Conservation (phyloP, 1,140 invertebrate species). For the Charaxes varanes region DNA sequence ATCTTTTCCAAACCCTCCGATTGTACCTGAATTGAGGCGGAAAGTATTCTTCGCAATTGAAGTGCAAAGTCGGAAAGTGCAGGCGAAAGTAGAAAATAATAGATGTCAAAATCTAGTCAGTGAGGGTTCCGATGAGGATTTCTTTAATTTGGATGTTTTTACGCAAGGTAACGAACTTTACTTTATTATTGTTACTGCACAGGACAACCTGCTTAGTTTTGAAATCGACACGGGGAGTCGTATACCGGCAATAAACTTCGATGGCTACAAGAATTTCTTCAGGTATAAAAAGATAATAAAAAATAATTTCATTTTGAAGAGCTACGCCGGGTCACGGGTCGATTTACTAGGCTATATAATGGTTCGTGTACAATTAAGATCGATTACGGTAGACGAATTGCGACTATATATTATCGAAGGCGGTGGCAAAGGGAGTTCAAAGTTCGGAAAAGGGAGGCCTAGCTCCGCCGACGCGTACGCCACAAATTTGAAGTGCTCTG, state of each 20-base stretch:
- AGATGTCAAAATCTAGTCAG: constrained; percentile 8
- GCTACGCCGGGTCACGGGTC: constrained; percentile 22
- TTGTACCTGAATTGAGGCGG: too few relatives aligned
- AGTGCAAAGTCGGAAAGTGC: too few relatives aligned
- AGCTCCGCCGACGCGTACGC: too few relatives aligned
- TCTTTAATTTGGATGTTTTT: constrained; percentile 16
- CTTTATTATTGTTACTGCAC: constrained; percentile 12
- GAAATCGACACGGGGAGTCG: too few relatives aligned
- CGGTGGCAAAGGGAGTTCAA: constrained; percentile 17
- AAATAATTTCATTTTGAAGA: constrained; percentile 22
- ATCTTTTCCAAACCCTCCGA: too few relatives aligned
- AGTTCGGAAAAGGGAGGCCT: too few relatives aligned
- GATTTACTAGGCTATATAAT: constrained; percentile 21
- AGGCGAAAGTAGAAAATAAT: background rate
- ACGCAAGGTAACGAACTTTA: constrained; percentile 22
- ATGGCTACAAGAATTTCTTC: constrained; percentile 14
- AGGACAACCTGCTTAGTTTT: constrained; percentile 3
- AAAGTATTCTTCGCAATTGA: too few relatives aligned
- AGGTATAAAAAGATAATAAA: constrained; percentile 10
- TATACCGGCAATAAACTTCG: constrained; percentile 9
- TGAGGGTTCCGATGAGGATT: constrained; percentile 9
- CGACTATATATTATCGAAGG: constrained; percentile 29
- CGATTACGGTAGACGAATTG: constrained; percentile 10
- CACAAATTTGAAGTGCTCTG: too few relatives aligned
- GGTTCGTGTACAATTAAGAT: constrained; percentile 12